These are phyloP conservation scores for Sterrhoptilus dennistouni DNA, from an alignment of 2,113 vertebrate species.

Conservation along the genomic window DNA sequence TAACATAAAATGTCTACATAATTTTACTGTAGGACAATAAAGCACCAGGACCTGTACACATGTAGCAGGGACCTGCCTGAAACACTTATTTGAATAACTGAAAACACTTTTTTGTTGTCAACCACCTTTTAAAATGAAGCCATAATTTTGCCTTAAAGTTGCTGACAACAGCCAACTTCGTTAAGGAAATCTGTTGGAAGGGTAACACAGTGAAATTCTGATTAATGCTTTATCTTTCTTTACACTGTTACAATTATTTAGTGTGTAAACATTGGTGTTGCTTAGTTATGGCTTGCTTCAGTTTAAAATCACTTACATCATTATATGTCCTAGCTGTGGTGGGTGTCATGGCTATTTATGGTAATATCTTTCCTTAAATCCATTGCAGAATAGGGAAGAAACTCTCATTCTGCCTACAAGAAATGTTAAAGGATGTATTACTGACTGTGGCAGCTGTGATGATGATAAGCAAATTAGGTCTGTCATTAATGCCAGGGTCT, in stretches of 20 bases:
- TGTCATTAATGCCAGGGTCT: constrained; percentile 27
- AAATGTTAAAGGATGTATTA: background rate
- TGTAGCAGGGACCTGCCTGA: background rate
- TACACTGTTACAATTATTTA: background rate
- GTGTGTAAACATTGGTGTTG: background rate
- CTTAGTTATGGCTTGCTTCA: constrained; percentile 15
- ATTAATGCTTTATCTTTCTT: background rate
- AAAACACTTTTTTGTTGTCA: background rate
- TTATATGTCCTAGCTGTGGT: background rate
- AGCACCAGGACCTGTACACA: background rate
- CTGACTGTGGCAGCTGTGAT: constrained; percentile 6
- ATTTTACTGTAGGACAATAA: background rate
- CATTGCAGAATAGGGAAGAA: background rate
- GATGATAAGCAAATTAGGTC: constrained; percentile 48
- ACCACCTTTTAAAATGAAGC: background rate
- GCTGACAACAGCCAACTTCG: background rate
- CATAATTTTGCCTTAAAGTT: background rate
- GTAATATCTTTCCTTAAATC: constrained; percentile 21
- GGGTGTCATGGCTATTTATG: constrained; percentile 2
- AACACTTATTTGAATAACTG: background rate
- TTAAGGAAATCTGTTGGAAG: background rate
- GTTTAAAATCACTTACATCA: background rate
- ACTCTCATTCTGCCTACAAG: constrained; percentile 5
- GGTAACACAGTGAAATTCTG: background rate
- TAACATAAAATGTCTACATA: background rate